Evolutionary conservation across 2,888 invertebrate species (phyloP).

Genomic region (Adela reaumurella): DNA sequence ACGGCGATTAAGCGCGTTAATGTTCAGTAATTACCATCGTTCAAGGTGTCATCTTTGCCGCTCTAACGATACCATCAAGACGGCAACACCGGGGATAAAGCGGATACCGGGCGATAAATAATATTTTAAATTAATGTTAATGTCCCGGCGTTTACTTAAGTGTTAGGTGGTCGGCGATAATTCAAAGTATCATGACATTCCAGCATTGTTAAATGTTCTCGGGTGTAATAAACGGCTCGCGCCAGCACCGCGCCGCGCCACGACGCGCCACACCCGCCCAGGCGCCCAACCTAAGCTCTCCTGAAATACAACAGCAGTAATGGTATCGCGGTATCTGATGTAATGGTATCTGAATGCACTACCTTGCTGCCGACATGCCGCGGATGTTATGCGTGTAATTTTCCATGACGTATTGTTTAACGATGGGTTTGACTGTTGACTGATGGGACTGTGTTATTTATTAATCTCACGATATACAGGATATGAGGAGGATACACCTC

Average conservation of each 20-base stretch:
- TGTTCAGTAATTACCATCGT: conserved; percentile 47
- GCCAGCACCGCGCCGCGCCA: background rate
- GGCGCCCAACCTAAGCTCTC: too few relatives aligned
- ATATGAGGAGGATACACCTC: too few relatives aligned
- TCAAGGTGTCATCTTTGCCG: conserved; percentile 10
- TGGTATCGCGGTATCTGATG: background rate
- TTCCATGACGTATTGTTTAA: too few relatives aligned
- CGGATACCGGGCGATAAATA: conserved; percentile 43
- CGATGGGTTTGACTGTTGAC: too few relatives aligned
- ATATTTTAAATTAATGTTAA: conserved; percentile 57
- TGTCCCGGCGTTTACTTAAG: conserved; percentile 40
- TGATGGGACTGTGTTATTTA: too few relatives aligned
- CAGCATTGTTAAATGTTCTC: background rate
- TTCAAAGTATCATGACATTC: conserved; percentile 20
- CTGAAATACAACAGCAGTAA: too few relatives aligned
- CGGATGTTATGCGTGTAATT: too few relatives aligned
- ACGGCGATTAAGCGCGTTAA: conserved; percentile 32
- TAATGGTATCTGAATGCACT: background rate
- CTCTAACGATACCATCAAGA: conserved; percentile 29
- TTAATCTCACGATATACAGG: too few relatives aligned
- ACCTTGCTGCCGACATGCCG: too few relatives aligned
- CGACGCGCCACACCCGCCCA: background rate
- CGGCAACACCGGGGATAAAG: conserved; percentile 18
- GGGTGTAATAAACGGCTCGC: background rate
- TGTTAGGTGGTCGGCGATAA: conserved; percentile 42